Percentiles rank a stretch among this genome's conserved stretches.
Evolutionary conservation across 2,888 invertebrate genomes (phyloP).

Genomic region (Fabriciana adippe): DNA sequence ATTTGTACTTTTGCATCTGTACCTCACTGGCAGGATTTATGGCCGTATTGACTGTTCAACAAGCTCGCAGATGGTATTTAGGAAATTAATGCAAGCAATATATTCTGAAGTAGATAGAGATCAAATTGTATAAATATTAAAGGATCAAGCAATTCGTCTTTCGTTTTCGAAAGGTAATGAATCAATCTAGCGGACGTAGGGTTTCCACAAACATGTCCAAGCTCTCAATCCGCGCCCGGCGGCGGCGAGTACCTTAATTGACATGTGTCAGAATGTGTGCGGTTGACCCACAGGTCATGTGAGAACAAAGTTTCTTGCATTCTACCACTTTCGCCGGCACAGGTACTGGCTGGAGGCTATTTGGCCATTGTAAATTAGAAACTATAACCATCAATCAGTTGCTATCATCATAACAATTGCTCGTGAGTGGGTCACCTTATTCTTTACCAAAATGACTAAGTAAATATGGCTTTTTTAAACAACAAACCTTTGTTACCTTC

Average conservation of each 20-base stretch:
- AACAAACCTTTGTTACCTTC: neutral
- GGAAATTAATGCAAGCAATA: constrained; percentile 38
- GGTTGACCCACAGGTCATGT: constrained; percentile 75
- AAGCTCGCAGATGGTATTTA: constrained; percentile 36
- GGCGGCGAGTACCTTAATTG: constrained; percentile 76
- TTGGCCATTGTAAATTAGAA: constrained; percentile 36
- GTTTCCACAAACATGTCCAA: constrained; percentile 79
- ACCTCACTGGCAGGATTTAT: constrained; percentile 34
- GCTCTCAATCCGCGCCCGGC: constrained; percentile 74
- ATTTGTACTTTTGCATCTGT: constrained; percentile 39
- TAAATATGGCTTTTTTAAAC: neutral
- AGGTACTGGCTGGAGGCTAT: constrained; percentile 45
- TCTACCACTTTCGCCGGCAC: constrained; percentile 70
- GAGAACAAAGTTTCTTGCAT: constrained; percentile 73
- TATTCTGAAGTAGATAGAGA: constrained; percentile 38
- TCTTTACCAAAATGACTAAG: neutral
- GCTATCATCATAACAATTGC: constrained; percentile 34
- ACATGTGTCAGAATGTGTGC: constrained; percentile 80
- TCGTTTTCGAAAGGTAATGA: constrained; percentile 62
- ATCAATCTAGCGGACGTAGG: constrained; percentile 71
- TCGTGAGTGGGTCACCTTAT: constrained; percentile 19
- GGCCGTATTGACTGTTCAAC: constrained; percentile 31
- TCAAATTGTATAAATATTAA: constrained; percentile 38
- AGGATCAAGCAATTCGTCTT: constrained; percentile 46
- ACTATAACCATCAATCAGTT: constrained; percentile 35